A percentile compares a stretch with the other conserved stretches of the same genome.
Evolutionary conservation across 2,113 vertebrate genomes (phyloP).

Genomic region (Australoheros scitulus): DNA sequence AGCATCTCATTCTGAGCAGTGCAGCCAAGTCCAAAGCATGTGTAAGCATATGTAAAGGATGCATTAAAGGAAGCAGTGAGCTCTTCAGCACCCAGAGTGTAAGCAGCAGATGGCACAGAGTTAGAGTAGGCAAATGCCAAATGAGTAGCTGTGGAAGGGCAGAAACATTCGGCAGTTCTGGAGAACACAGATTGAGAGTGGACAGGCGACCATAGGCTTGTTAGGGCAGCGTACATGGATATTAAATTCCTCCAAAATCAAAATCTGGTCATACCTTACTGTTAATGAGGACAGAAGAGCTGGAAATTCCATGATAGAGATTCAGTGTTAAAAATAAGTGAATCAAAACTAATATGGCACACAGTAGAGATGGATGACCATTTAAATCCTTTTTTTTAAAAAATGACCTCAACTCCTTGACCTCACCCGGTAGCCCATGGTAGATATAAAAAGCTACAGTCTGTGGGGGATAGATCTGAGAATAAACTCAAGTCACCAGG

Average conservation of each 20-base stretch:
- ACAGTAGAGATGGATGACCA: not conserved
- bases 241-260: not conserved
- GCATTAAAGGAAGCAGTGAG: not conserved
- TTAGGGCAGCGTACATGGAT: not conserved
- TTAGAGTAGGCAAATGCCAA: not conserved
- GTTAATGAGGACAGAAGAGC: not conserved
- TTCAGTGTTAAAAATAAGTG: not conserved
- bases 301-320: not conserved
- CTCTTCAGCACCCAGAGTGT: not conserved
- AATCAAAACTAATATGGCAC: not conserved
- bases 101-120: not conserved
- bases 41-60: not conserved
- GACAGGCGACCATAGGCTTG: not conserved
- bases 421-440: not conserved
- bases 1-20: not conserved
- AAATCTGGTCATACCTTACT: not conserved
- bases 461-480: not conserved
- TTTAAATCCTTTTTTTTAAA: not conserved
- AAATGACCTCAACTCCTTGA: too few relatives aligned
- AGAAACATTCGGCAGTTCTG: not conserved
- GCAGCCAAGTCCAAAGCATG: not conserved
- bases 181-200: not conserved
- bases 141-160: not conserved
- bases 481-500: not conserved
- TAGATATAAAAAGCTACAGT: not conserved